Conservation (phyloP, 2,888 invertebrate genomes). For the Drosophila yooni region DNA sequence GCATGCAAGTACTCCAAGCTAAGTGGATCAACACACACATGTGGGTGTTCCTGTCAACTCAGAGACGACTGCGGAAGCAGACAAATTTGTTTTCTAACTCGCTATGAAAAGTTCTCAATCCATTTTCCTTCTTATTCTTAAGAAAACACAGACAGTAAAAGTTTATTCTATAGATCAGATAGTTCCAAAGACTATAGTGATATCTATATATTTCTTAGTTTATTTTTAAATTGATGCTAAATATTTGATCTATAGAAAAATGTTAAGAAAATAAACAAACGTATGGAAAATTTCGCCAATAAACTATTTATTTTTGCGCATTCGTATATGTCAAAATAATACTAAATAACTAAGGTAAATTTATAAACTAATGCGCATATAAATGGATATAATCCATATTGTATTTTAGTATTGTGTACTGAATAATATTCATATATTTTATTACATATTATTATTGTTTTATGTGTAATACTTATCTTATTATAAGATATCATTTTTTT, state of each 20-base stretch:
- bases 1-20: constrained; percentile 31
- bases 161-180: background rate
- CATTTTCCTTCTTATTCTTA: background rate
- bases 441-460: background rate
- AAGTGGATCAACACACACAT: constrained; percentile 64
- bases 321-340: background rate
- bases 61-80: constrained; percentile 20
- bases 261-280: background rate
- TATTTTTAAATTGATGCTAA: background rate
- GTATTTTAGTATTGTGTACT: background rate
- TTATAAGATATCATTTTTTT: background rate
- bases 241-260: background rate
- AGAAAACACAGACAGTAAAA: background rate
- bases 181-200: background rate
- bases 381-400: background rate
- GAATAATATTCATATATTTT: background rate
- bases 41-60: constrained; percentile 55
- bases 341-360: background rate
- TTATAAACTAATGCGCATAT: background rate
- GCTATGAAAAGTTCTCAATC: constrained; percentile 1
- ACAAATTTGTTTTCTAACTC: constrained; percentile 4
- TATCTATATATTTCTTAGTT: background rate
- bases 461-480: too few relatives aligned
- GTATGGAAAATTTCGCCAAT: background rate
- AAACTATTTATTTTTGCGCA: background rate